These are phyloP conservation scores for Hemitrygon akajei DNA, from an alignment of 2,797 vertebrate genomes.

Conservation along the genomic window DNA sequence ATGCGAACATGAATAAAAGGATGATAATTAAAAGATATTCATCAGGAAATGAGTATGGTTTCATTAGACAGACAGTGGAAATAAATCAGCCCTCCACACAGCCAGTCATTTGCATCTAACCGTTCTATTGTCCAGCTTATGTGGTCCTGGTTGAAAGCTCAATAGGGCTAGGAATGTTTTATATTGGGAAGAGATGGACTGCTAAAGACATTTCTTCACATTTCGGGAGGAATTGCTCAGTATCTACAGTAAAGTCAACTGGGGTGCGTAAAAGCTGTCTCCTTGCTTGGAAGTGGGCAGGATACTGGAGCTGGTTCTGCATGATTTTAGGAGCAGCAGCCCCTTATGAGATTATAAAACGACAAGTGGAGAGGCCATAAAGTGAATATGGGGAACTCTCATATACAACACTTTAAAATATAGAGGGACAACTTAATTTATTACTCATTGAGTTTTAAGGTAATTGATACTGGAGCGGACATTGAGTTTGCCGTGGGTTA, in stretches of 20 bases:
- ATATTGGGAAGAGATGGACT: not conserved
- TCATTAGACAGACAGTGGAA: constrained; percentile 16
- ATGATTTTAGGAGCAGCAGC: not conserved
- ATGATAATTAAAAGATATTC: constrained; percentile 23
- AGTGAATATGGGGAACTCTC: not conserved
- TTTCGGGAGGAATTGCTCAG: no score
- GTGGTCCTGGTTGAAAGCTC: not conserved
- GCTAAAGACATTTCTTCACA: no score
- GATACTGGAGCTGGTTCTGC: not conserved
- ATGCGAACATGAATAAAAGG: not conserved
- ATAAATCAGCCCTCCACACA: not conserved
- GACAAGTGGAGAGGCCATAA: not conserved
- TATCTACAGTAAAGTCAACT: not conserved
- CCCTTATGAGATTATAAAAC: not conserved
- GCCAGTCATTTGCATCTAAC: not conserved
- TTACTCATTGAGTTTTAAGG: not conserved
- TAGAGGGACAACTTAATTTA: not conserved
- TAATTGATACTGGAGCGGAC: not conserved
- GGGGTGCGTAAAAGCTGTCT: not conserved
- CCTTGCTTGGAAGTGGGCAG: not conserved
- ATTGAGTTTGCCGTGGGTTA: no score
- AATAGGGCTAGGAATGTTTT: not conserved
- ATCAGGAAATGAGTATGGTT: constrained; percentile 18
- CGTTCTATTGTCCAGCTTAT: not conserved
- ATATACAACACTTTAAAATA: not conserved